These are phyloP conservation scores for Poeciliopsis retropinna DNA, from an alignment of 2,113 vertebrate genomes.

Conservation along the genomic window DNA sequence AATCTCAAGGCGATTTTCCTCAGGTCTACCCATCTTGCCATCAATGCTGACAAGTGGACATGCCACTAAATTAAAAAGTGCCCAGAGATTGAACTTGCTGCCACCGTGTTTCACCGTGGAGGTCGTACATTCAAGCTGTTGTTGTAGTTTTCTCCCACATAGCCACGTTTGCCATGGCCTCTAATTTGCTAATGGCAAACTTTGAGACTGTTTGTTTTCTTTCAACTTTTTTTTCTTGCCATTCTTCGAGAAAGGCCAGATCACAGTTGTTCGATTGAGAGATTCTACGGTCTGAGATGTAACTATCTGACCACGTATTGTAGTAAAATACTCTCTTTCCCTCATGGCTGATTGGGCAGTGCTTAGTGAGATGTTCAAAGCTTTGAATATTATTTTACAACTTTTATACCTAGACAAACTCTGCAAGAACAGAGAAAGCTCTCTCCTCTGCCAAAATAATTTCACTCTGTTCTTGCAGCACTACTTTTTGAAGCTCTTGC, in stretches of 20 bases:
- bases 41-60: not conserved
- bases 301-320: not conserved
- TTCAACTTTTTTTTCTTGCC: not conserved
- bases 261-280: not conserved
- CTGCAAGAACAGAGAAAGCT: not conserved
- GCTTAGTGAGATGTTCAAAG: not conserved
- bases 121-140: too few species aligned
- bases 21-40: not conserved
- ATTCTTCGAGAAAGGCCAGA: not conserved
- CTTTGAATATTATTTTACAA: not conserved
- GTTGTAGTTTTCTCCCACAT: too few species aligned
- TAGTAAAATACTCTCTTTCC: not conserved
- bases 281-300: not conserved
- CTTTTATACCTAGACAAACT: not conserved
- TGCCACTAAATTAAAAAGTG: not conserved
- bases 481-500: too few species aligned
- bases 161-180: not conserved
- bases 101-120: too few species aligned
- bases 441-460: not conserved
- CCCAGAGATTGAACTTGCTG: too few species aligned
- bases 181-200: not conserved
- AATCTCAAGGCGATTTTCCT: not conserved
- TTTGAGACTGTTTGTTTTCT: not conserved
- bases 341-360: not conserved
- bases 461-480: not conserved